These are phyloP conservation scores for Heliconius hewitsoni DNA, from an alignment of 1,140 invertebrate genomes.

Conservation along the genomic window DNA sequence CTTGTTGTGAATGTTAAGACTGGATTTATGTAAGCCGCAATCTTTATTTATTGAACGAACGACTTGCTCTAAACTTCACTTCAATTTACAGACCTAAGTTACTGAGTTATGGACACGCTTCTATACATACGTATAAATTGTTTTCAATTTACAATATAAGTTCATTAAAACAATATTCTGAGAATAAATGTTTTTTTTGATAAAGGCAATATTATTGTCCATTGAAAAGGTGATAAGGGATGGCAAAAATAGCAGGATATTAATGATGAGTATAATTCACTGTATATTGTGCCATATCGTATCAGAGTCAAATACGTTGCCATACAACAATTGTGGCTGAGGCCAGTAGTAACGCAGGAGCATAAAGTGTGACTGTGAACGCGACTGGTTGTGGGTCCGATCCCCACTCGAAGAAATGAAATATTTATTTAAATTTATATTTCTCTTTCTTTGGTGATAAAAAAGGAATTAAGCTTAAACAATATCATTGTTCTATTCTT, in stretches of 20 bases:
- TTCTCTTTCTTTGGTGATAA: no score
- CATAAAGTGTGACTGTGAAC: no score
- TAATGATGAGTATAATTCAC: neutral
- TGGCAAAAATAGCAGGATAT: neutral
- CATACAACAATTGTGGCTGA: neutral
- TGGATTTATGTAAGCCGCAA: slow-evolving; percentile 25
- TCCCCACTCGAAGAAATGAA: neutral
- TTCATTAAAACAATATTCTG: neutral
- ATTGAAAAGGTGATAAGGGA: neutral
- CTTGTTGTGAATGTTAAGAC: slow-evolving; percentile 27
- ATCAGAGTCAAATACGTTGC: neutral
- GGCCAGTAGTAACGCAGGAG: no score
- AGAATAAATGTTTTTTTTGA: neutral
- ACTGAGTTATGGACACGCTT: slow-evolving; percentile 4
- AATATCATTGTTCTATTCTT: no score
- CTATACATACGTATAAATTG: neutral
- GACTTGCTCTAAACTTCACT: neutral
- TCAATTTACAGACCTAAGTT: slow-evolving; percentile 15
- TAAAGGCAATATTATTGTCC: neutral
- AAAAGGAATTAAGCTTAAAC: no score
- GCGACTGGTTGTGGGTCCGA: neutral
- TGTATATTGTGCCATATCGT: neutral
- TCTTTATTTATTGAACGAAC: slow-evolving; percentile 22
- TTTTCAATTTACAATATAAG: neutral
- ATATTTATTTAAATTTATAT: neutral